Evolutionary conservation across 2,888 invertebrate species (phyloP).

Genomic region (Linnaemya tessellans): DNA sequence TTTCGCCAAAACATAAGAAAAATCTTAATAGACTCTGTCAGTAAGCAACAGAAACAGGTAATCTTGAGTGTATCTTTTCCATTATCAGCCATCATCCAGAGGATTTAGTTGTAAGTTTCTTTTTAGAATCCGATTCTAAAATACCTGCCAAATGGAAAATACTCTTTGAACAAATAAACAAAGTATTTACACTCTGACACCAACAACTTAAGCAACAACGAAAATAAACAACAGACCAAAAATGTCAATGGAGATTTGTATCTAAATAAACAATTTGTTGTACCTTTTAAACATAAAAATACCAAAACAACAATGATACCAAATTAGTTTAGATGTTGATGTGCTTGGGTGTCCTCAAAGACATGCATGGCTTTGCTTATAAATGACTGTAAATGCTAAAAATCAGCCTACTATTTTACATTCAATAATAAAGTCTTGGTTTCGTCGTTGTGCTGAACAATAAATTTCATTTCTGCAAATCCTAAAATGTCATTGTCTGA

Average conservation of each 20-base stretch:
- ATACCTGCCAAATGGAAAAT: slow-evolving; percentile 37
- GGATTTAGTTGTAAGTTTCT: slow-evolving; percentile 60
- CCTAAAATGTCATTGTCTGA: slow-evolving; percentile 82
- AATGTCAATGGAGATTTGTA: slow-evolving; percentile 81
- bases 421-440: background rate
- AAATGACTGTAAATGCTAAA: slow-evolving; percentile 16
- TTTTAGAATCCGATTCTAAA: slow-evolving; percentile 45
- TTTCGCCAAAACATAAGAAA: slow-evolving; percentile 3
- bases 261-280: slow-evolving; percentile 70
- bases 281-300: slow-evolving; percentile 50
- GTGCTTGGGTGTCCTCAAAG: background rate
- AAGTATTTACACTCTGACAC: slow-evolving; percentile 33
- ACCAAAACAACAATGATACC: slow-evolving; percentile 36
- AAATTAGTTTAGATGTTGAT: slow-evolving; percentile 17
- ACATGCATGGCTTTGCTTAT: background rate
- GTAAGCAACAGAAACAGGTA: background rate
- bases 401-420: slow-evolving; percentile 8
- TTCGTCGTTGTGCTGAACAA: slow-evolving; percentile 75
- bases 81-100: slow-evolving; percentile 66
- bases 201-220: slow-evolving; percentile 11
- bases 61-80: slow-evolving; percentile 34
- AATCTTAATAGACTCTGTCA: slow-evolving; percentile 35
- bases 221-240: slow-evolving; percentile 67
- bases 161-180: slow-evolving; percentile 34
- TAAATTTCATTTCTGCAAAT: slow-evolving; percentile 81